Base-by-base conservation (phyloP, 2,113 vertebrate species). In the Odobenus rosmarus region DNA sequence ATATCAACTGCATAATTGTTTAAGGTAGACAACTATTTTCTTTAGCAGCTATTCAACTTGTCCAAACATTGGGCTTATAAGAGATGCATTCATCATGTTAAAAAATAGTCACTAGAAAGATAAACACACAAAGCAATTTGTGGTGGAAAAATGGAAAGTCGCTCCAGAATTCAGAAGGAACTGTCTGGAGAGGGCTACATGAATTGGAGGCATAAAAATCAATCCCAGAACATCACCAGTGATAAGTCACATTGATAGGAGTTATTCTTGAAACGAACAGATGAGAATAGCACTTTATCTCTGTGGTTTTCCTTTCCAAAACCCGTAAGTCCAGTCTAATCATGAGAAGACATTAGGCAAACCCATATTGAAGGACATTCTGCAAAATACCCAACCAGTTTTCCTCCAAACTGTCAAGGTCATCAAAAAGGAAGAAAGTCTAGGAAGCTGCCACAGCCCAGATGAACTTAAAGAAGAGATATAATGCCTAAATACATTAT, bases 101-200 rank as follows among this genome's bases (percentile, higher is more conserved):
- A 95, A 93, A 84, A 84, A 83, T 0, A 46, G 62, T 33, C 14
- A 90, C 36, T 36, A 46, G 23, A 95, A 88, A 86, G 92, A 93
- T 96, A 95, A 72, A 94, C 3, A 82, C 46, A 94, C 46, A 96
- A 94, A 92, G 64, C 59, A 85, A 86, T 89, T 76, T 72, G 51
- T 59, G 42, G 36, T 55, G 11, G 61, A 51, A 53, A 90, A 81
- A 46, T 90, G 42, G 24, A 90, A 57, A 84, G 62, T 42, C 36
- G 1, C 95, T 82, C 80, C 92, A 74, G 71, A 88, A 91, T 81
- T 55, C 24, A 62, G 95, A 86, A 89, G 51, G 36, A 91, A 51
- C 36, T 49, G 4, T 51, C 59, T 61, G 49, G 57, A 95, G 69
- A 84, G 67, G 64, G 72, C 8, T 24, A 72, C 15, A 72, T 53